phyloP scores from a whole-genome alignment of 2,888 invertebrate genomes.

The Cheilosia vernalis region DNA sequence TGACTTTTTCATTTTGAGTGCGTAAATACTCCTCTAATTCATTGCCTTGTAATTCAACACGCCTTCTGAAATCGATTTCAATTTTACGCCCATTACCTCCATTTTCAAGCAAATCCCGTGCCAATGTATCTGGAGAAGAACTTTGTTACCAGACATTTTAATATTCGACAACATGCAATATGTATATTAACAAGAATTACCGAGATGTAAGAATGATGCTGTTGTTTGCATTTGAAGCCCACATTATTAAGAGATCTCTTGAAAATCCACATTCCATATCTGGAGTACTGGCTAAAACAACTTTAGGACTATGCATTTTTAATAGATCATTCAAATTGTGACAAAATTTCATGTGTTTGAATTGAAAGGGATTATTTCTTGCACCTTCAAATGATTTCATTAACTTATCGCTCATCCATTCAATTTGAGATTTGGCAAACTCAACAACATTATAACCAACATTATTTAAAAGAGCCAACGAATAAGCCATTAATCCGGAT shows the following conservation, averaged over 20 bases:
- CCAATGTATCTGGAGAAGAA: conserved; percentile 86
- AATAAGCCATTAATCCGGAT: conserved; percentile 97
- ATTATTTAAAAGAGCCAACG: conserved; percentile 95
- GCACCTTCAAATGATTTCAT: conserved; percentile 96
- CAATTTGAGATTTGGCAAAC: conserved; percentile 99
- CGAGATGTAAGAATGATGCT: conserved; percentile 96
- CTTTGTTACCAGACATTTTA: conserved; percentile 20
- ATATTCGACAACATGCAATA: conserved; percentile 7
- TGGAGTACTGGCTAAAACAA: conserved; percentile 96
- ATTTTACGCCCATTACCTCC: conserved; percentile 88
- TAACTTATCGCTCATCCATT: conserved; percentile 99
- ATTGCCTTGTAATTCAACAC: conserved; percentile 90
- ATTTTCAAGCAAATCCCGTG: conserved; percentile 90
- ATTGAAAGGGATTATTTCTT: conserved; percentile 97
- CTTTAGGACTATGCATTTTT: conserved; percentile 95
- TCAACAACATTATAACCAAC: conserved; percentile 99
- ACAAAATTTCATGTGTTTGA: conserved; percentile 96
- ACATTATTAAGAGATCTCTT: conserved; percentile 95
- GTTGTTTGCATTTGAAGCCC: conserved; percentile 96
- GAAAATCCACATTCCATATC: conserved; percentile 98
- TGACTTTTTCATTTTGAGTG: conserved; percentile 85
- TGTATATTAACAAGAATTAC: conserved; percentile 81
- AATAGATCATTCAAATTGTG: conserved; percentile 94
- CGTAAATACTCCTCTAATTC: conserved; percentile 91
- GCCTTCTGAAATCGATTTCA: conserved; percentile 88